Evolutionary conservation across 1,140 invertebrate genomes (phyloP), one percentile per base, ranked within the genome.

Genomic region (Cyrtorhinus lividipennis): DNA sequence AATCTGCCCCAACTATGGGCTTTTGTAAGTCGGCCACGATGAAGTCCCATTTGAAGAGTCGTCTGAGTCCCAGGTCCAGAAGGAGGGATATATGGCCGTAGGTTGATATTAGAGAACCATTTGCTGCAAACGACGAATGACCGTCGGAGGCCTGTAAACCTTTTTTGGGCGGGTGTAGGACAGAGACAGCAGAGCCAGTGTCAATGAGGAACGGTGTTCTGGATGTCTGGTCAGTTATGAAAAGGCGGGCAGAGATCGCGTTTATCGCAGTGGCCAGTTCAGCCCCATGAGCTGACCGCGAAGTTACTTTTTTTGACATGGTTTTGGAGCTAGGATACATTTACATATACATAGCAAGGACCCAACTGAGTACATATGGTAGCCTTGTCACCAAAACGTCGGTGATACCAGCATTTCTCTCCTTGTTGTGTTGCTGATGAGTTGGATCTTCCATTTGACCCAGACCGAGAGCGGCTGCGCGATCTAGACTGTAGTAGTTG

Each of bases 1-100:
- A 74, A 66, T 78, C 74, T 0, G 72, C 71, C 5, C 75, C 73
- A 2, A 77, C 70, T 13, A 74, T 75, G 1, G 73, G 71, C 23
- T 64, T 66, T 0, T 66, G 56, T 2, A 77, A 69, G 56, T 76
- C 71, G 1, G 74, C 75, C 0, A 77, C 62, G 1, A 71, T 69
- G 61, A 77, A 77, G 1, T 56, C 62, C 74, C 75, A 77, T 12
- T n/a, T 24, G 38, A 74, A 72, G 2, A 62, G 62, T 26, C 73
- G 66, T 24, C 71, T 61, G 23, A 76, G 65, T 0, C 72, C 70
- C 1, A 75, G 61, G 61, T 73, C 65, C 0, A 76, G 59, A 1
- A 64, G 62, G 1, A 75, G 30, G 2, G 56, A 12, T 20, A 62
- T 63, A 1, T 24, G 38, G 0, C 74, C 73, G 62, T 72, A 75